Conservation (phyloP, 30 jellyfish, hydroid and myxozoan species). For the Chrysaora quinquecirrha region DNA sequence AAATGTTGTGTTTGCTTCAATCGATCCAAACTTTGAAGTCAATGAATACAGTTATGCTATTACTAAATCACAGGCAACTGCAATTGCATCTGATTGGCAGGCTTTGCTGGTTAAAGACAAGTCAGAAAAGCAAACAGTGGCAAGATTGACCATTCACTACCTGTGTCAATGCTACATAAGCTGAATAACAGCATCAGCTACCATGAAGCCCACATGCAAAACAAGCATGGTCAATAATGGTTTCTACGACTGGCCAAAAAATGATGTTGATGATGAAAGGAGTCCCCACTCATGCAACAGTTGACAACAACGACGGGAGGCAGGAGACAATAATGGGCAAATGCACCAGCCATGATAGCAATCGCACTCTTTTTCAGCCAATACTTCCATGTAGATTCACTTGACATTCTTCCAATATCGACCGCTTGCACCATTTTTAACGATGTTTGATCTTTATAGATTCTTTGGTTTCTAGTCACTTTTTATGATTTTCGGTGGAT, state of each 20-base stretch:
- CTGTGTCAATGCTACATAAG: neutral
- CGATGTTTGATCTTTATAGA: too few species aligned
- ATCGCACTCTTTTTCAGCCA: neutral
- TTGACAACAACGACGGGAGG: neutral
- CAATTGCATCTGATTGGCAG: neutral
- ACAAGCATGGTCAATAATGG: neutral
- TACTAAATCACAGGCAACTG: neutral
- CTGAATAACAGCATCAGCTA: neutral
- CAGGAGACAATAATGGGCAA: neutral
- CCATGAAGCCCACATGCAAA: neutral
- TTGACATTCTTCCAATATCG: neutral
- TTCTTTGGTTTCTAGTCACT: too few species aligned
- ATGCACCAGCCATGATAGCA: neutral
- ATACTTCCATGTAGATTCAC: neutral
- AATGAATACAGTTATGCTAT: neutral
- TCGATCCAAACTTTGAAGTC: neutral
- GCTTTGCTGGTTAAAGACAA: neutral
- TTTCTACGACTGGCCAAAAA: neutral
- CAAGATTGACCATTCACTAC: neutral
- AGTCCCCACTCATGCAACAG: neutral
- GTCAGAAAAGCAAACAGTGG: neutral
- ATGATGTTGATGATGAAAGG: neutral
- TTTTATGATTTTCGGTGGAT: too few species aligned
- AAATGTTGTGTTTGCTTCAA: neutral
- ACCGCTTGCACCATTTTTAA: too few species aligned